Evolutionary conservation across 92 coral and sea anemone genomes (phyloP).

Genomic region (Epizoanthus scotinus): DNA sequence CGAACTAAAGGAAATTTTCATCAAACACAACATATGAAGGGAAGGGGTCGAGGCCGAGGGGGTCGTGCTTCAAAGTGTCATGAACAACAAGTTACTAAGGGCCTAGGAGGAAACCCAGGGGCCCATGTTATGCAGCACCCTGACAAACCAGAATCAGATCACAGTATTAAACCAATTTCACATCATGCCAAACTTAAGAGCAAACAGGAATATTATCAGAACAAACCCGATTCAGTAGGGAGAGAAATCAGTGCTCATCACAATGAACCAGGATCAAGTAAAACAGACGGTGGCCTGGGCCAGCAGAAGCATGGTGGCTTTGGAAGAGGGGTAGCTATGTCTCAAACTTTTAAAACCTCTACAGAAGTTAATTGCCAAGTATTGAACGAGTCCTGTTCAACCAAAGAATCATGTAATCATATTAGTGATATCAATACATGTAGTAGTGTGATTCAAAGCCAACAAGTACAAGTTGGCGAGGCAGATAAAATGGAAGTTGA

Average conservation of each 20-base stretch:
- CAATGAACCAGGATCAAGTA: not conserved
- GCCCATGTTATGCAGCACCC: not conserved
- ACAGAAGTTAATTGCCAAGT: not conserved
- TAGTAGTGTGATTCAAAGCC: too few species aligned
- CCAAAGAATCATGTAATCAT: not conserved
- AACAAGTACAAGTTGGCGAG: not conserved
- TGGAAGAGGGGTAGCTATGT: not conserved
- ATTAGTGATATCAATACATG: not conserved
- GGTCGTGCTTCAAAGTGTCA: too few species aligned
- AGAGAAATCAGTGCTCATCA: not conserved
- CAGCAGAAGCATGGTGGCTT: not conserved
- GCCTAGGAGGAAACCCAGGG: not conserved
- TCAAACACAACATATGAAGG: not conserved
- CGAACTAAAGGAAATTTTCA: not conserved
- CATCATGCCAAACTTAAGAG: not conserved
- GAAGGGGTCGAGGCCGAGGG: not conserved
- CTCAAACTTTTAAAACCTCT: not conserved
- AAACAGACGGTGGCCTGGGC: not conserved
- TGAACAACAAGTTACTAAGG: too few species aligned
- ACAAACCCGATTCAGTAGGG: not conserved
- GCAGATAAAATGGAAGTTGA: not conserved
- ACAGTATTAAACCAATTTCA: not conserved
- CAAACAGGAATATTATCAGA: not conserved
- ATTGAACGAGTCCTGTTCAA: not conserved
- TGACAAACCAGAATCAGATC: not conserved